Conservation (phyloP, 2,797 vertebrate genomes). For the Threskiornis aethiopicus region DNA sequence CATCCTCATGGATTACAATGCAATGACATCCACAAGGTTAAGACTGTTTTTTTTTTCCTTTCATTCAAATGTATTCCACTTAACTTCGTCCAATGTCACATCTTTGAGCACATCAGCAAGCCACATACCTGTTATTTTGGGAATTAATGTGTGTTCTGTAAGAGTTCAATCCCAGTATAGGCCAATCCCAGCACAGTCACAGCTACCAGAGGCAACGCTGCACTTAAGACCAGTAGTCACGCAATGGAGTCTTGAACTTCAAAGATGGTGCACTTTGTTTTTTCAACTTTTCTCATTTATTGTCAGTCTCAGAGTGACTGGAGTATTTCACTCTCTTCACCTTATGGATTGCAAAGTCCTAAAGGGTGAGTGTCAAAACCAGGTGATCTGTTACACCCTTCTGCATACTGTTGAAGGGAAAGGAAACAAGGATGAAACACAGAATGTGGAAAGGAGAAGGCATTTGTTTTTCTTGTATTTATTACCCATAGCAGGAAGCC, state of each 20-base stretch:
- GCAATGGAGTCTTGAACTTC: not conserved
- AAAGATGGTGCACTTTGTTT: not conserved
- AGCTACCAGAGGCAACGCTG: rapidly evolving
- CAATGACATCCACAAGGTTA: not conserved
- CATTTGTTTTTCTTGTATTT: not conserved
- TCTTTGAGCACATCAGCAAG: not conserved
- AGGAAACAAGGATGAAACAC: not conserved
- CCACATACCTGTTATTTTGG: not conserved
- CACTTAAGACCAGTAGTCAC: not conserved
- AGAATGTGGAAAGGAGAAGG: not conserved
- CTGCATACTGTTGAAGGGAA: not conserved
- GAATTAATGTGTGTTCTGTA: not conserved
- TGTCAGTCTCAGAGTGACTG: not conserved
- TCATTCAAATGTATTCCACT: not conserved
- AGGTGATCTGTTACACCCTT: not conserved
- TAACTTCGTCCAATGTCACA: not conserved
- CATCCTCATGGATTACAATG: not conserved
- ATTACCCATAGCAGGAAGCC: not conserved
- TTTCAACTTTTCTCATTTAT: not conserved
- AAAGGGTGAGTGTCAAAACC: not conserved
- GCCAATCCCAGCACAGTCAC: not conserved
- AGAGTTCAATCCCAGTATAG: not conserved
- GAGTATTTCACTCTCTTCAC: not conserved
- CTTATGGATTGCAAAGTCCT: not conserved
- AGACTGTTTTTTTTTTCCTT: not conserved